Evolutionary conservation across 2,797 vertebrate genomes (phyloP).

Genomic region (Rhinichthys osculus): DNA sequence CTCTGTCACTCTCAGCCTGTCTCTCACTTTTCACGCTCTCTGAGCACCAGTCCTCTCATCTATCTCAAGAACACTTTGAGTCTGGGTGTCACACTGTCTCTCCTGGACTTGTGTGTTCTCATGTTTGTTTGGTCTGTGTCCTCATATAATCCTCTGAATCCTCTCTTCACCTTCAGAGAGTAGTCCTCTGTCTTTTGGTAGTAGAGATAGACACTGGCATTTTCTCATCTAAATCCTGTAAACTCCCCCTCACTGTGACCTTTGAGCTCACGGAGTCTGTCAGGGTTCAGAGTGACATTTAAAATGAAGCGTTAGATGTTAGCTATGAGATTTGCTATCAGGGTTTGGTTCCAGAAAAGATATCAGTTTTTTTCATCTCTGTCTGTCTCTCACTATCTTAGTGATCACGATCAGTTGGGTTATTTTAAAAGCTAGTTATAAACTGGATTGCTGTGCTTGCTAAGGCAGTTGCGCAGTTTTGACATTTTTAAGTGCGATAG

Average conservation of each 20-base stretch:
- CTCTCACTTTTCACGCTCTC: slow-evolving; percentile 6
- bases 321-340: slow-evolving; percentile 24
- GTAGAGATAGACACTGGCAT: slow-evolving; percentile 44
- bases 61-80: slow-evolving; percentile 18
- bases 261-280: slow-evolving; percentile 37
- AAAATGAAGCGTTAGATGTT: slow-evolving; percentile 18
- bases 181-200: slow-evolving; percentile 38
- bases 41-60: slow-evolving; percentile 46
- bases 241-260: slow-evolving; percentile 39
- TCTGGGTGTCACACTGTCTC: slow-evolving; percentile 8
- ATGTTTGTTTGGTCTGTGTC: neutral
- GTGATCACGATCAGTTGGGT: neutral
- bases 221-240: slow-evolving; percentile 43
- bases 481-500: neutral
- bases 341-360: neutral
- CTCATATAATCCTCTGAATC: slow-evolving; percentile 11
- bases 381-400: slow-evolving; percentile 8
- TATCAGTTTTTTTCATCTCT: slow-evolving; percentile 31
- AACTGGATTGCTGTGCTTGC: neutral
- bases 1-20: slow-evolving; percentile 40
- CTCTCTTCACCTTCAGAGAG: slow-evolving; percentile 6
- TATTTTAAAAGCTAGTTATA: neutral
- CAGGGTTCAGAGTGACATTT: slow-evolving; percentile 49
- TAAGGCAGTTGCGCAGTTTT: neutral
- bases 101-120: neutral